These are phyloP conservation scores for Phrynocephalus vlangalii DNA, from an alignment of 2,797 vertebrate genomes.

Conservation along the genomic window DNA sequence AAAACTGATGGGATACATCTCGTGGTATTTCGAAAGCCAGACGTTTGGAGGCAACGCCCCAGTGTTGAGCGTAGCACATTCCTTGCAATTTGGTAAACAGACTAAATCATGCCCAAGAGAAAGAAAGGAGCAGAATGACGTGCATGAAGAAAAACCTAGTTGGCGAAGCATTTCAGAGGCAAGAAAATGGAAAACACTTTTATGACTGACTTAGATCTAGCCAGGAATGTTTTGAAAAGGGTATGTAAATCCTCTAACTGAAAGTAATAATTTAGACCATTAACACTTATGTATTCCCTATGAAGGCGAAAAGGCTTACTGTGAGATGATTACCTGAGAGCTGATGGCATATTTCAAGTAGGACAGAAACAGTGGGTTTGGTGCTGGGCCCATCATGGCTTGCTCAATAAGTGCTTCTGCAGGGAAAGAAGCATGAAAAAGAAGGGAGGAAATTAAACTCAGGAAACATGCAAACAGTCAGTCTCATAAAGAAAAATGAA, in stretches of 20 bases:
- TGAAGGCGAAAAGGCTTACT: neutral
- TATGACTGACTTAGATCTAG: neutral
- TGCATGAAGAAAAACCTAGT: neutral
- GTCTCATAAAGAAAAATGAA: neutral
- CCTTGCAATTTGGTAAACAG: neutral
- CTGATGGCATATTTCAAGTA: slow-evolving; percentile 98
- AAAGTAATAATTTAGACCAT: neutral
- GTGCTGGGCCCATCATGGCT: slow-evolving; percentile 96
- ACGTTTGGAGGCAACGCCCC: neutral
- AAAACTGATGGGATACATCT: neutral
- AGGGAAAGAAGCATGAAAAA: slow-evolving; percentile 36
- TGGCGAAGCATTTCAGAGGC: neutral
- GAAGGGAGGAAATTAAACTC: neutral
- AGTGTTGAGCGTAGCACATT: neutral
- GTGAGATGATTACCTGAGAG: slow-evolving; percentile 87
- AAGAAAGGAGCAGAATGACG: neutral
- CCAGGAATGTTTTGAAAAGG: neutral
- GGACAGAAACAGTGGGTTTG: slow-evolving; percentile 95
- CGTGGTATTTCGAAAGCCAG: neutral
- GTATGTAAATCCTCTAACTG: neutral
- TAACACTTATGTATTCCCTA: neutral
- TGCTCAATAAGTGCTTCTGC: slow-evolving; percentile 96
- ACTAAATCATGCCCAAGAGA: slow-evolving; percentile 1
- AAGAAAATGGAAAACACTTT: neutral
- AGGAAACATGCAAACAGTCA: fast-evolving